A percentile compares a stretch with the other conserved stretches of the same genome.
These are phyloP conservation scores for Macrostomum lignano DNA, from an alignment of 1,140 invertebrate species.

Conservation along the genomic window DNA sequence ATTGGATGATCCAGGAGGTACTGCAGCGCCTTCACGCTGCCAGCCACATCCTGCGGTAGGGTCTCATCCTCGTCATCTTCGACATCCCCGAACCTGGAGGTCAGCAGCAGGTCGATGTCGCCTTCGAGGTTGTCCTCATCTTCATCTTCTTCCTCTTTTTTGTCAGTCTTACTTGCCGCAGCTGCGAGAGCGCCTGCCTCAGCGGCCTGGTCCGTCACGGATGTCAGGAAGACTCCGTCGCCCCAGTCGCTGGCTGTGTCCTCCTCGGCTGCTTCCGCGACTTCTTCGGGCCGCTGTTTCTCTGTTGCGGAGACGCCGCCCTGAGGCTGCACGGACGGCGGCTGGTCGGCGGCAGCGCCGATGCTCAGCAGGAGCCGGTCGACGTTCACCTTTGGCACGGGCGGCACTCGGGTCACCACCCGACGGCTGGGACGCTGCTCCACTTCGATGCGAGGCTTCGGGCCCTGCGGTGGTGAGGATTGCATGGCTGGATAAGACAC, in stretches of 20 bases:
- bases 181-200: background rate
- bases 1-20: constrained; percentile 7
- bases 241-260: constrained; percentile 4
- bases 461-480: background rate
- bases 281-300: too few species aligned
- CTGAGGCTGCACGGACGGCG: too few species aligned
- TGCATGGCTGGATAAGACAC: constrained; percentile 4
- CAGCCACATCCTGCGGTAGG: constrained; percentile 6
- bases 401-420: constrained; percentile 13
- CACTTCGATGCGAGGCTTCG: constrained; percentile 5
- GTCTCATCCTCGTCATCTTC: constrained; percentile 7
- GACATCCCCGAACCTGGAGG: constrained; percentile 5
- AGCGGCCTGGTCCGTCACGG: constrained; percentile 1
- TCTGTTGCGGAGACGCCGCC: too few species aligned
- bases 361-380: constrained; percentile 15
- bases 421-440: background rate
- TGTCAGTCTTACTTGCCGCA: background rate
- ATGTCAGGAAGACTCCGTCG: background rate
- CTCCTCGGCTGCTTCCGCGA: too few species aligned
- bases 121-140: background rate
- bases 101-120: constrained; percentile 2
- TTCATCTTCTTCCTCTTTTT: background rate
- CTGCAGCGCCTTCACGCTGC: constrained; percentile 5
- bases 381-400: constrained; percentile 15
- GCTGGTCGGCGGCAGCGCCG: too few species aligned